These are phyloP conservation scores for Lomographa bimaculata DNA, from an alignment of 2,888 invertebrate genomes.

Conservation along the genomic window DNA sequence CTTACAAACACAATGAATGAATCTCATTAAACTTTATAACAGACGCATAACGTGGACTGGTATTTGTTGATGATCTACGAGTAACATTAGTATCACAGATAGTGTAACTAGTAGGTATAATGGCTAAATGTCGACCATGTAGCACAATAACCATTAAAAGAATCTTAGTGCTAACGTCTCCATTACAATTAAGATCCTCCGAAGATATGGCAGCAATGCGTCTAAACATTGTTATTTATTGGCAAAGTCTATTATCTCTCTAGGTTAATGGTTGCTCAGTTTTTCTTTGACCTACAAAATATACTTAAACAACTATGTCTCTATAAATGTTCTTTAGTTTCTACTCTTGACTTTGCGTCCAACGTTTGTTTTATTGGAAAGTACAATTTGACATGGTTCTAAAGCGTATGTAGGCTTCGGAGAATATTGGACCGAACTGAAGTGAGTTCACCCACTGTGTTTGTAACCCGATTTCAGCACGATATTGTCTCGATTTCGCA, in stretches of 20 bases:
- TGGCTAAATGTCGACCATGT: constrained; percentile 14
- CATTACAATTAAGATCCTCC: constrained; percentile 23
- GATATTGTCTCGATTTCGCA: constrained; percentile 23
- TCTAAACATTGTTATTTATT: constrained; percentile 27
- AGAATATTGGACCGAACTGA: neutral
- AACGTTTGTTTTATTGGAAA: neutral
- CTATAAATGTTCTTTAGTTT: neutral
- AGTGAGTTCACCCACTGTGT: constrained; percentile 21
- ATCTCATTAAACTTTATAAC: no score
- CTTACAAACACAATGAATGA: no score
- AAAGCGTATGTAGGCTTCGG: constrained; percentile 1
- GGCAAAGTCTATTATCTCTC: constrained; percentile 30
- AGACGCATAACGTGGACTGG: neutral
- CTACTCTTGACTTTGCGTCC: neutral
- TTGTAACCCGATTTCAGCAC: constrained; percentile 27
- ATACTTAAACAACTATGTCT: constrained; percentile 4
- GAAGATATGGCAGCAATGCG: constrained; percentile 10
- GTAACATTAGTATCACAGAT: neutral
- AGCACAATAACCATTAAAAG: constrained; percentile 14
- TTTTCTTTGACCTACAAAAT: constrained; percentile 11
- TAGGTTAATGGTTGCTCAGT: constrained; percentile 33
- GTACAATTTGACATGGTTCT: constrained; percentile 4
- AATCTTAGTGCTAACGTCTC: constrained; percentile 12
- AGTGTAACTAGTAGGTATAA: no score
- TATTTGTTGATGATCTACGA: neutral